Evolutionary conservation across 2,797 vertebrate species (phyloP), one percentile per base, ranked within the genome.

Genomic region (Bucorvus abyssinicus): DNA sequence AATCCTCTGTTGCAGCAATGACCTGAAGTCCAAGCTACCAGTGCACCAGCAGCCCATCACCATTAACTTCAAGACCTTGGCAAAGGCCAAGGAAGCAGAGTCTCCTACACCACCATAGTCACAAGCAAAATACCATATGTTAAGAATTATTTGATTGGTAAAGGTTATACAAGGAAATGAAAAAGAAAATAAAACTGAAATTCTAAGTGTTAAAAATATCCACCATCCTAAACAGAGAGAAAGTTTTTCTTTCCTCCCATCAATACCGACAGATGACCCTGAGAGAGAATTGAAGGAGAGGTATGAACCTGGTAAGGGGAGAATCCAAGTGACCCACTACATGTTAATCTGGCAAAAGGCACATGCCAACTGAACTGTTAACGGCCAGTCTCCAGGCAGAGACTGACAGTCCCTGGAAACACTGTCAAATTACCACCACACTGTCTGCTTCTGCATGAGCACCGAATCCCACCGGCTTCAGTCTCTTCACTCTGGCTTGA

Each of bases 301-400:
- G 64, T 74, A 71, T 11, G 57, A 71, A 68, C 24, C 50, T 42
- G 50, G 0, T 21, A 42, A 84, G 24, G 57, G 42, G 30, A 57
- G 8, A 84, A 84, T 67, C 70, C 74, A 42, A 79, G 52, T 45
- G 75, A 53, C 38, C 52, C 52, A n/a, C 74, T 73, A 32, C 64
- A 64, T 9, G 40, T 74, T 77, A 77, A 89, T 63, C 30, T 77
- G 52, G 86, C 56, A 75, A 93, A 92, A 95, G 83, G 53, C 81
- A 82, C n/a, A n/a, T 45, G 63, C 12, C 86, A 89, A 12, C 2
- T 32, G 42, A 93, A 60, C 34, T 52, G 85, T 34, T 57, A n/a
- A 59, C 14, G 30, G 88, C 34, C 80, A n/a, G 5, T 36, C 68
- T 78, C 49, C 83, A 78, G 84, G 69, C 76, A 69, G 34, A 88